phyloP scores from a whole-genome alignment of 2,797 vertebrate genomes.

The Pogoniulus pusillus region DNA sequence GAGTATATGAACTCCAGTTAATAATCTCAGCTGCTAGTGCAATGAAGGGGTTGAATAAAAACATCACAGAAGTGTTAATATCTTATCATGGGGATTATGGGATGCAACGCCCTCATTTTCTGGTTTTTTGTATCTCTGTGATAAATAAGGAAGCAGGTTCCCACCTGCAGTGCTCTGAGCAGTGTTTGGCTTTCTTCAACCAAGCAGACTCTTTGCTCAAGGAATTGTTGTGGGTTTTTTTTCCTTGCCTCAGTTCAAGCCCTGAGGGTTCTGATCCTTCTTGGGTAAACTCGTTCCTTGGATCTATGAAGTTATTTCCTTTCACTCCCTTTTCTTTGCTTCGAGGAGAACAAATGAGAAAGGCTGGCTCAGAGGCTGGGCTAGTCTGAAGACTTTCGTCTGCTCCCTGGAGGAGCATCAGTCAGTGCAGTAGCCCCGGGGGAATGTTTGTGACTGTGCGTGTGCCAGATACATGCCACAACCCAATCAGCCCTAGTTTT shows the following conservation, averaged over 20 bases:
- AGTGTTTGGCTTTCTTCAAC: not conserved
- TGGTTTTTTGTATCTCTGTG: not conserved
- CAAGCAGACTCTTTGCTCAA: conserved; percentile 2
- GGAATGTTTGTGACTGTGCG: not conserved
- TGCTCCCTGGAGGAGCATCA: not conserved
- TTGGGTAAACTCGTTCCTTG: not conserved
- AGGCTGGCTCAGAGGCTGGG: not conserved
- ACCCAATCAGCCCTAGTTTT: not conserved
- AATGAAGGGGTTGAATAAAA: not conserved
- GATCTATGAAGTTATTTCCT: not conserved
- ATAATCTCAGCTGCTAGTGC: not conserved
- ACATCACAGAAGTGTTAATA: not conserved
- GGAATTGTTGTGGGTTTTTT: not conserved
- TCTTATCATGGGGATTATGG: not conserved
- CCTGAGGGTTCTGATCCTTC: not conserved
- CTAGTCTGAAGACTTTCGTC: conserved; percentile 10
- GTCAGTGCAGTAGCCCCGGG: not conserved
- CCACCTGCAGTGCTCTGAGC: conserved; percentile 35
- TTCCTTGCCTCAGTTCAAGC: not conserved
- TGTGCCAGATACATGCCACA: not conserved
- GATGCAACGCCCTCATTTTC: not conserved
- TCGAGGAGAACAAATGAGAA: not conserved
- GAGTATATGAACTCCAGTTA: not conserved
- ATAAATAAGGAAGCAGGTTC: conserved; percentile 30
- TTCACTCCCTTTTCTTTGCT: not conserved